Evolutionary conservation across 30 jellyfish, hydroid and myxozoan species (phyloP).

Genomic region (Hydractinia echinata): DNA sequence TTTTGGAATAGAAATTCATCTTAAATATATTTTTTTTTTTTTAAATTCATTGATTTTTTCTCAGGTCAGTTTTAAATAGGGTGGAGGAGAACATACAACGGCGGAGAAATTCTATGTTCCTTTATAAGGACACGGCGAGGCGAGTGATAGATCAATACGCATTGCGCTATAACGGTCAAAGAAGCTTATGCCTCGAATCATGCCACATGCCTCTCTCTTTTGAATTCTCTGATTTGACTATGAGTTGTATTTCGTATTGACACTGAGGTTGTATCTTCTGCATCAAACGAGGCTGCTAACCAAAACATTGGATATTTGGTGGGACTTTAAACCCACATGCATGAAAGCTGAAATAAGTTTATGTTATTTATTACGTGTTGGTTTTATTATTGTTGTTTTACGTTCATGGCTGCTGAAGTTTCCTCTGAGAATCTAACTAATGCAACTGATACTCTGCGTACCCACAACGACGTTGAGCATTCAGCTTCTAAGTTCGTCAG

Average conservation of each 20-base stretch:
- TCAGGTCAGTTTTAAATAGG: no score
- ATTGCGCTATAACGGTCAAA: background rate
- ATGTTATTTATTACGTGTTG: background rate
- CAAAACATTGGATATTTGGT: slow-evolving; percentile 1
- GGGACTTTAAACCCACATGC: slow-evolving; percentile 2
- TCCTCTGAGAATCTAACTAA: background rate
- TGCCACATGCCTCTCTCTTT: background rate
- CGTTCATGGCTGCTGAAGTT: background rate
- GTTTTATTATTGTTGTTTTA: background rate
- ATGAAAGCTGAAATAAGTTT: background rate
- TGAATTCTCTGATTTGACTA: slow-evolving; percentile 14
- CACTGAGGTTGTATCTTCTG: background rate
- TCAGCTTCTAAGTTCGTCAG: background rate
- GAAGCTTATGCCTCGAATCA: background rate
- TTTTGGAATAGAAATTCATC: no score
- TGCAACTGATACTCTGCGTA: background rate
- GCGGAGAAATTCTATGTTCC: no score
- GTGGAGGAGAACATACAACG: no score
- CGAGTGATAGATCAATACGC: background rate
- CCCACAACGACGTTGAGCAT: background rate
- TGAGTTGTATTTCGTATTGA: slow-evolving; percentile 18
- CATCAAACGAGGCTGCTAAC: slow-evolving; percentile 11
- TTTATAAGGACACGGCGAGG: no score
- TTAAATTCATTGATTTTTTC: no score
- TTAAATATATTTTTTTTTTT: no score